Base-by-base conservation (phyloP, 2,797 vertebrate species). In the Girardinus metallicus region DNA sequence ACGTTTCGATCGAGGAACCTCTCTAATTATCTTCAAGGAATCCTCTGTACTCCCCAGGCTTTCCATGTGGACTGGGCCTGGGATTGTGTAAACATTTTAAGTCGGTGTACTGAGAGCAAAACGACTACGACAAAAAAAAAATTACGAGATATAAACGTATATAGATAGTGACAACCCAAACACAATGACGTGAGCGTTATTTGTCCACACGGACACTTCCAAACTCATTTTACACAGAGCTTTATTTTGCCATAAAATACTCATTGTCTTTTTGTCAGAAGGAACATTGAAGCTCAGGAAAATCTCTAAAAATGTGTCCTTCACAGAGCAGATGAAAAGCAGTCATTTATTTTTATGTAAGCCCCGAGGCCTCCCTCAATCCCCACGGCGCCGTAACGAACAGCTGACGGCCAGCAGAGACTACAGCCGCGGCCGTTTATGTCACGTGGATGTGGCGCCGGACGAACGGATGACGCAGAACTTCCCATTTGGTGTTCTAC, bases 401-500 rank as follows among this genome's bases (percentile, higher is more conserved):
- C 64, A 46, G 77, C 47, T 79, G 77, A 77, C 77, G 80, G 80
- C 47, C 88, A 84, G 83, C 55, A 80, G 73, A 78, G 80, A 75
- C 80, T 70, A 5, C 5, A 82, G 66, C 66, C 47, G 77, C 75
- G 53, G 85, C 77, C 8, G 60, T 80, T 82, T 73, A 55, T 73
- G 34, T 82, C 73, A 79, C 81, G 83, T 62, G 87, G 88, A 46
- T 72, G 26, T 36, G 72, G 77, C 75, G 68, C 75, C 49, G 79
- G 77, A 90, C 84, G 80, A 91, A 90, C 80, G 87, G 84, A 83
- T 73, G 75, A 74, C 77, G 68, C 76, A 84, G 84, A 83, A 80
- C 86, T 70, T 26, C 80, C 90, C 76, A 81, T 88, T 51, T 86
- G 89, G 80, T 51, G 55, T 57, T 76, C 60, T 46, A 26, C 83